A percentile compares a stretch with the other conserved stretches of the same genome.
These are phyloP conservation scores for Trypoxylon attenuatum DNA, from an alignment of 2,888 invertebrate species.

Conservation along the genomic window DNA sequence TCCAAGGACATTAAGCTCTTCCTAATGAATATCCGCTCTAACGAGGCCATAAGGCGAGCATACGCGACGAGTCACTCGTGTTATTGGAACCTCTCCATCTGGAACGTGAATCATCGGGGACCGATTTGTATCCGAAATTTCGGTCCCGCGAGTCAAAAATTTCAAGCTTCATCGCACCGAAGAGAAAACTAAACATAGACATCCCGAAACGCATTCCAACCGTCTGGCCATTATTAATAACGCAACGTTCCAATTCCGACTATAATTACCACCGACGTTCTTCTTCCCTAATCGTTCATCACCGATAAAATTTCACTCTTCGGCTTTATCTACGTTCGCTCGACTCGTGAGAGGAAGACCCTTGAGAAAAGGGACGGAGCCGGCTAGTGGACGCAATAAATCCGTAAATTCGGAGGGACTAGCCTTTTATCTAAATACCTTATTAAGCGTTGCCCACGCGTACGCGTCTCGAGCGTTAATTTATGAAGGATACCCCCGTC, in stretches of 20 bases:
- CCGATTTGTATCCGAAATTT: constrained; percentile 29
- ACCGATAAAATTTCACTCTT: not conserved
- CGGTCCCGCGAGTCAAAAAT: not conserved
- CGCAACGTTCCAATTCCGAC: not conserved
- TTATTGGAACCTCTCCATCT: constrained; percentile 54
- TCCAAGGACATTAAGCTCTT: constrained; percentile 46
- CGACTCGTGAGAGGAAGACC: not conserved
- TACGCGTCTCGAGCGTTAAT: constrained; percentile 47
- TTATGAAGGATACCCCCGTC: constrained; percentile 47
- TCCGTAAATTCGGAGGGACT: constrained; percentile 34
- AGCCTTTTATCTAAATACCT: constrained; percentile 53
- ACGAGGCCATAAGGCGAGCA: constrained; percentile 52
- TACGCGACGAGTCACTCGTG: constrained; percentile 36
- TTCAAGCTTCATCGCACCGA: not conserved
- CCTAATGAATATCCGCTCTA: constrained; percentile 54
- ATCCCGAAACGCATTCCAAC: not conserved
- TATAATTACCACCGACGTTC: not conserved
- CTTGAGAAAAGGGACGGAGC: not conserved
- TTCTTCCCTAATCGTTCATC: constrained; percentile 1
- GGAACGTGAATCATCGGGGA: constrained; percentile 40
- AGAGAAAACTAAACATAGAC: not conserved
- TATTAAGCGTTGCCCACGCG: constrained; percentile 57
- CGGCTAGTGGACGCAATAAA: constrained; percentile 42
- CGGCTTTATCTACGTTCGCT: not conserved
- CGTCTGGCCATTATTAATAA: not conserved